These are phyloP conservation scores for Cynocephalus volans DNA, from an alignment of 2,113 vertebrate genomes.

Conservation along the genomic window DNA sequence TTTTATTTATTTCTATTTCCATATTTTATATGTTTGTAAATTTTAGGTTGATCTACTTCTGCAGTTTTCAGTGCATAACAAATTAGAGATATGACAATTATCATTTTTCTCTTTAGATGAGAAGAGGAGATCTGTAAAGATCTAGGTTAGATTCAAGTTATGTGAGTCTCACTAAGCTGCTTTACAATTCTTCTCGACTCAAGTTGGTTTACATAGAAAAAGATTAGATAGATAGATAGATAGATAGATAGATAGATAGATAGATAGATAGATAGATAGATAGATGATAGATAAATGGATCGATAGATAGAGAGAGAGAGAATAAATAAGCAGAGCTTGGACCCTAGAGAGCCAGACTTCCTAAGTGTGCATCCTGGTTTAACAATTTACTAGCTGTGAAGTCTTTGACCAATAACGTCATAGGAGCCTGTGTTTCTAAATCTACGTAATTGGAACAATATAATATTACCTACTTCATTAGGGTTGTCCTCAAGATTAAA, in stretches of 20 bases:
- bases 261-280: too few species aligned
- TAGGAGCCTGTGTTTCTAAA: neutral
- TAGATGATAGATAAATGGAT: neutral
- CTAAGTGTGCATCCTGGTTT: neutral
- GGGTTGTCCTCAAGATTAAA: neutral
- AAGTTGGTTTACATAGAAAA: neutral
- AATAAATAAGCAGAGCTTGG: neutral
- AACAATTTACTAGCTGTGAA: neutral
- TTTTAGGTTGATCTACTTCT: neutral
- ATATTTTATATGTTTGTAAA: neutral
- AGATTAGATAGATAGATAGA: neutral
- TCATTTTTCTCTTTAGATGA: neutral
- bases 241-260: neutral
- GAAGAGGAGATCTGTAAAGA: neutral
- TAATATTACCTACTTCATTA: neutral
- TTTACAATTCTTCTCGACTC: neutral
- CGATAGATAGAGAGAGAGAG: too few species aligned
- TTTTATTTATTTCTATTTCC: neutral
- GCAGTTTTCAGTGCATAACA: neutral
- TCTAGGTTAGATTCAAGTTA: neutral
- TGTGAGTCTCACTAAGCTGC: neutral
- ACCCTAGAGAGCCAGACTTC: neutral
- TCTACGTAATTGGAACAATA: neutral
- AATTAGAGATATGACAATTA: neutral
- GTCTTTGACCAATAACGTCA: neutral